phyloP scores from a whole-genome alignment of 1,140 invertebrate genomes.

The Protaetia brevitarsis region DNA sequence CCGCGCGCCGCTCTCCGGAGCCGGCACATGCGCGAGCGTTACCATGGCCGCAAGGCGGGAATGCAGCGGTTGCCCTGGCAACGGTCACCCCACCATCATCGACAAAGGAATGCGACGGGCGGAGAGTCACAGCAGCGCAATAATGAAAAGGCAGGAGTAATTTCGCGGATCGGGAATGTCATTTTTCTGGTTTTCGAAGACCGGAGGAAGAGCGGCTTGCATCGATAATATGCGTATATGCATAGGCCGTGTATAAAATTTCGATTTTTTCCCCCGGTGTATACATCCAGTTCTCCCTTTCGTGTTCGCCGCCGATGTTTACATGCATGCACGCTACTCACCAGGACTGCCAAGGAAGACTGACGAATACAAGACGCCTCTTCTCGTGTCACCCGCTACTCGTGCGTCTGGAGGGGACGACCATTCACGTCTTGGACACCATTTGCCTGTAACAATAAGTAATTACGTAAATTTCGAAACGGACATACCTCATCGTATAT shows the following conservation, averaged over 20 bases:
- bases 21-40: slow-evolving; percentile 45
- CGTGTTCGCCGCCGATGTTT: not conserved
- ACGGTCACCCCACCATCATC: slow-evolving; percentile 47
- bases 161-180: slow-evolving; percentile 38
- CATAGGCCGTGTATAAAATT: not conserved
- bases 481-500: not conserved
- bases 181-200: slow-evolving; percentile 32
- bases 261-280: not conserved
- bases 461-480: slow-evolving; percentile 1
- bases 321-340: slow-evolving; percentile 53
- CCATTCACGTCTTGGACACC: slow-evolving; percentile 85
- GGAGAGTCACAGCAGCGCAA: slow-evolving; percentile 23
- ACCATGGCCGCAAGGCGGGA: slow-evolving; percentile 53
- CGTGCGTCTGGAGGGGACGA: slow-evolving; percentile 76
- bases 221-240: slow-evolving; percentile 8
- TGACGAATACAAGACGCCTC: slow-evolving; percentile 77
- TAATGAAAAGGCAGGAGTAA: slow-evolving; percentile 37
- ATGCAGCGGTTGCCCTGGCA: slow-evolving; percentile 51
- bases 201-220: not conserved
- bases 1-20: slow-evolving; percentile 37
- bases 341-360: slow-evolving; percentile 87
- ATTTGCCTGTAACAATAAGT: slow-evolving; percentile 69
- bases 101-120: slow-evolving; percentile 43
- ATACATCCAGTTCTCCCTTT: not conserved
- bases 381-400: slow-evolving; percentile 68